Percentiles rank a stretch among this genome's conserved stretches.
Evolutionary conservation across 1,140 invertebrate species (phyloP).

Genomic region (Caenorhabditis latens): DNA sequence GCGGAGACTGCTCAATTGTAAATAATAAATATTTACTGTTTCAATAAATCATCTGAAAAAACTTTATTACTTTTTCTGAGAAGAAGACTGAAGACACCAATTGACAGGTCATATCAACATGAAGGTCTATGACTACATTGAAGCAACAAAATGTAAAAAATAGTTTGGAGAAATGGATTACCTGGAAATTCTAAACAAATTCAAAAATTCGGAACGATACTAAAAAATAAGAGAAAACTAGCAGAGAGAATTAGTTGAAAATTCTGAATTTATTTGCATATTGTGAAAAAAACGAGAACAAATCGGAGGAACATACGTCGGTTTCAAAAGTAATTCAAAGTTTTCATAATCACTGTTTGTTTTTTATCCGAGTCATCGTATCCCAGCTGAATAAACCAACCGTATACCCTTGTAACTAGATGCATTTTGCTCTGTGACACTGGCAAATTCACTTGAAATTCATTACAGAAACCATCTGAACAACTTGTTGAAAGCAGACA

Average conservation of each 20-base stretch:
- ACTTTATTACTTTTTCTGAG: background rate
- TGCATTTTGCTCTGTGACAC: slow-evolving; percentile 11
- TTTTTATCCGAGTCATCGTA: background rate
- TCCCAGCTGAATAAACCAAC: slow-evolving; percentile 15
- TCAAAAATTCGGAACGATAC: too few species aligned
- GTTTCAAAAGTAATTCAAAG: slow-evolving; percentile 31
- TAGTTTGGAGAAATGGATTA: too few species aligned
- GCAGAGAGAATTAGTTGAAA: too few species aligned
- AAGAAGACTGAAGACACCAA: background rate
- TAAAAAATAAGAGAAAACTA: too few species aligned
- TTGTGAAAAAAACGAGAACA: too few species aligned
- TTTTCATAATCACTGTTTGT: background rate
- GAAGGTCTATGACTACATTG: too few species aligned
- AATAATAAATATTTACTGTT: slow-evolving; percentile 45
- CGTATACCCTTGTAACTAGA: background rate
- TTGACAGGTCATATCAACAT: too few species aligned
- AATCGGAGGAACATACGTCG: slow-evolving; percentile 1
- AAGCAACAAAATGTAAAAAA: too few species aligned
- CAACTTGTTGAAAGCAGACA: background rate
- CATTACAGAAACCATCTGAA: slow-evolving; percentile 26
- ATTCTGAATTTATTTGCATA: too few species aligned
- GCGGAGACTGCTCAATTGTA: background rate
- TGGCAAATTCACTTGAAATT: background rate
- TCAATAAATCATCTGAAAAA: slow-evolving; percentile 30
- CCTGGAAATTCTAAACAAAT: too few species aligned